Evolutionary conservation across 2,888 invertebrate genomes (phyloP).

Genomic region (Pandemis corylana): DNA sequence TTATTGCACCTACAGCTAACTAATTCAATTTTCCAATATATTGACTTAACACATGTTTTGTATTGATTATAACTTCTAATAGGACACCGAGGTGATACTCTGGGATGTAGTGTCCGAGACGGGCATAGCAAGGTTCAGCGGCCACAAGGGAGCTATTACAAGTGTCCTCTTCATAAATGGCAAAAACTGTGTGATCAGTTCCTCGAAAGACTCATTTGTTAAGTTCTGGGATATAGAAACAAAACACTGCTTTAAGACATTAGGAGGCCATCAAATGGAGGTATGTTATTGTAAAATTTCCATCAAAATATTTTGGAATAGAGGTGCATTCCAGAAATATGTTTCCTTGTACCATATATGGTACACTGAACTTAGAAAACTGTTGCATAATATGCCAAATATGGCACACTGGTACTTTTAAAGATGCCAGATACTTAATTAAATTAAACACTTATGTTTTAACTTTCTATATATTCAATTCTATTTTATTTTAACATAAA

Average conservation of each 20-base stretch:
- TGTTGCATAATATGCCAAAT: neutral
- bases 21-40: no score
- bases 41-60: no score
- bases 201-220: conserved; percentile 96
- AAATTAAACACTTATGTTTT: no score
- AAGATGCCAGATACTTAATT: no score
- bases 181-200: conserved; percentile 89
- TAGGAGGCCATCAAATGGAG: conserved; percentile 95
- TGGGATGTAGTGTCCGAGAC: conserved; percentile 97
- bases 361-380: neutral
- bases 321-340: neutral
- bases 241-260: conserved; percentile 97
- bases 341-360: neutral
- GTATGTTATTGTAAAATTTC: conserved; percentile 64
- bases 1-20: no score
- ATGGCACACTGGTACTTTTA: neutral
- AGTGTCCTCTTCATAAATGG: conserved; percentile 90
- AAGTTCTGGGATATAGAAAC: conserved; percentile 99
- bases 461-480: no score
- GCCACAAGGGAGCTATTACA: conserved; percentile 96
- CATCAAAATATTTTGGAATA: neutral
- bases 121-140: conserved; percentile 94
- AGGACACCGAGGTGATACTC: conserved; percentile 97
- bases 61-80: conserved; percentile 49
- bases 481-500: no score